These are phyloP conservation scores for Alauda arvensis DNA, from an alignment of 2,797 vertebrate species.

Conservation along the genomic window DNA sequence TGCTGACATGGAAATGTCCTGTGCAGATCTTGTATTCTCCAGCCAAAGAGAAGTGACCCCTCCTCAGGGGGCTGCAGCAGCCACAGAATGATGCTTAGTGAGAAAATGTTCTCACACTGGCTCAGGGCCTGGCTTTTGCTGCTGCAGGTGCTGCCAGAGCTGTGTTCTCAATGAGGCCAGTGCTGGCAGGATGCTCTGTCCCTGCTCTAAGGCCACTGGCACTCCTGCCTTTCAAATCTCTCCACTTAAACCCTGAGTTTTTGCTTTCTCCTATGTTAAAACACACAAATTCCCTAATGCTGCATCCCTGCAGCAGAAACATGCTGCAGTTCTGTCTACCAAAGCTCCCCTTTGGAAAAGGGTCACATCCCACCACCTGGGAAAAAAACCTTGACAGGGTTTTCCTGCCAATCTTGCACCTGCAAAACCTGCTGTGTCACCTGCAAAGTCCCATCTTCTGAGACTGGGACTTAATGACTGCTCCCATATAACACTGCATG, in stretches of 20 bases:
- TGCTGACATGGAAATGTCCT: neutral
- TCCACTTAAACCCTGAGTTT: neutral
- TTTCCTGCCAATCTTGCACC: neutral
- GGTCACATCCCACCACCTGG: neutral
- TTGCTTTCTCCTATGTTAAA: neutral
- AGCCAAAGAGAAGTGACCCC: neutral
- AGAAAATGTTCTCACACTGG: neutral
- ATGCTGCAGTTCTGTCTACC: neutral
- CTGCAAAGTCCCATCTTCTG: neutral
- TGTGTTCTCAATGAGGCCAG: neutral
- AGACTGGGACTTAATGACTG: neutral
- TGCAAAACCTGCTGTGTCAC: neutral
- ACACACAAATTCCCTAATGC: neutral
- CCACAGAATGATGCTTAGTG: neutral
- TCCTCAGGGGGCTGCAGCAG: neutral
- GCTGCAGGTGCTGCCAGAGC: neutral
- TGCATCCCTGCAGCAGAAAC: neutral
- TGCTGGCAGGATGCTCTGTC: neutral
- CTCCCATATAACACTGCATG: neutral
- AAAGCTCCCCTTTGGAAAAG: neutral
- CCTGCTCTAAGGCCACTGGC: neutral
- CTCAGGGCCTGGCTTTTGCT: accelerated
- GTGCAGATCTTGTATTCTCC: neutral
- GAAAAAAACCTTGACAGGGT: neutral
- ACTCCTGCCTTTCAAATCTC: neutral